Conservation (phyloP, 2,888 invertebrate species). For the Ptilodon capucinus region DNA sequence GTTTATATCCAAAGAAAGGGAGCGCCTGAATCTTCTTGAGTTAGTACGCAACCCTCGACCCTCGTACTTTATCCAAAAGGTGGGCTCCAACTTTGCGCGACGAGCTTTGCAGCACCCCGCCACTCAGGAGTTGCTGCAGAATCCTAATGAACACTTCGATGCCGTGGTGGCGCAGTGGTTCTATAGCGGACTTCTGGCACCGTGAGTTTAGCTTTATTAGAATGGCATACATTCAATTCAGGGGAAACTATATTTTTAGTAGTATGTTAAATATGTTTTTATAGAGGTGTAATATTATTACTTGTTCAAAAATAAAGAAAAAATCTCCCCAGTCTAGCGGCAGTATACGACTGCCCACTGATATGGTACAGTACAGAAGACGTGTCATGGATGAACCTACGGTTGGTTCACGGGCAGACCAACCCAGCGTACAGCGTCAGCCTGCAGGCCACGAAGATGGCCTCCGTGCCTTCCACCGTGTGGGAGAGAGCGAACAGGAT, state of each 20-base stretch:
- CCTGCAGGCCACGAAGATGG: constrained; percentile 21
- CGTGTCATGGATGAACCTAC: constrained; percentile 46
- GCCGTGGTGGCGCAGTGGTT: constrained; percentile 57
- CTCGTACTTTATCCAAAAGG: constrained; percentile 29
- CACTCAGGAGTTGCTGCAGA: constrained; percentile 40
- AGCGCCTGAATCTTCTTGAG: constrained; percentile 19
- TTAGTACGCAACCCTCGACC: constrained; percentile 29
- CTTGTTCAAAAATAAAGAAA: not conserved
- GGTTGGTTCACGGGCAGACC: constrained; percentile 46
- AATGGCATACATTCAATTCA: not conserved
- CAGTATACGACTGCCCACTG: constrained; percentile 52
- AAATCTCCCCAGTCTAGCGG: constrained; percentile 38
- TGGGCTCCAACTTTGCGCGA: constrained; percentile 34
- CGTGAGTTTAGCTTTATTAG: constrained; percentile 41
- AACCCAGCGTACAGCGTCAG: constrained; percentile 42
- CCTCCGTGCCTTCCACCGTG: constrained; percentile 29
- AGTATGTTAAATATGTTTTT: no score
- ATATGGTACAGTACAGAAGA: constrained; percentile 55
- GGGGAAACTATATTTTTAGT: no score
- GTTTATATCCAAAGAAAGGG: constrained; percentile 16
- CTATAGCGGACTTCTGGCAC: constrained; percentile 51
- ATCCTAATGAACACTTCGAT: constrained; percentile 40
- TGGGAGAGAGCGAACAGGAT: constrained; percentile 38
- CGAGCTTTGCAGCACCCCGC: constrained; percentile 44
- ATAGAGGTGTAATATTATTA: no score